Evolutionary conservation across 2,797 vertebrate species (phyloP).

Genomic region (Telmatherina bonti): DNA sequence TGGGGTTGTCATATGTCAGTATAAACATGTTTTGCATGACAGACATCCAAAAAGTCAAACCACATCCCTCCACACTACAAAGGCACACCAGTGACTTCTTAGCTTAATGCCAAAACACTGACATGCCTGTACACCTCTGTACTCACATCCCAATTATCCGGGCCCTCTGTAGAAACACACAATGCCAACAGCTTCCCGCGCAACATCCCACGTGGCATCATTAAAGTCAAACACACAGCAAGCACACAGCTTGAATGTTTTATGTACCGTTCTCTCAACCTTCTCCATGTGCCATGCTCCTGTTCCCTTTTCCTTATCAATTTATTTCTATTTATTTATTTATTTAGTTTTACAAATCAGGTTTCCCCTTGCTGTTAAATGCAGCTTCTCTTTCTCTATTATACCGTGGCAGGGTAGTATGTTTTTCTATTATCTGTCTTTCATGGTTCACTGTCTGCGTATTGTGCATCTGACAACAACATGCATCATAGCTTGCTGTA

Average conservation of each 20-base stretch:
- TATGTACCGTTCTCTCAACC: slow-evolving; percentile 44
- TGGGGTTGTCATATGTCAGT: slow-evolving; percentile 48
- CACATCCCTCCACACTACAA: slow-evolving; percentile 28
- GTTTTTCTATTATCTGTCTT: slow-evolving; percentile 56
- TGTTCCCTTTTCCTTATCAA: slow-evolving; percentile 28
- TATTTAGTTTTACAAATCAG: slow-evolving; percentile 26
- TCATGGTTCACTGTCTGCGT: slow-evolving; percentile 44
- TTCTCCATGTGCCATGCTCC: slow-evolving; percentile 39
- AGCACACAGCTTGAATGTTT: slow-evolving; percentile 77
- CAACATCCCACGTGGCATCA: slow-evolving; percentile 78
- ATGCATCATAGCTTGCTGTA: slow-evolving; percentile 34
- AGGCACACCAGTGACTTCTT: slow-evolving; percentile 43
- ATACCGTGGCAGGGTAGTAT: slow-evolving; percentile 33
- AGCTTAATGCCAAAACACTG: slow-evolving; percentile 63
- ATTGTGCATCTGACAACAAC: slow-evolving; percentile 41
- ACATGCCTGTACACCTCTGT: slow-evolving; percentile 65
- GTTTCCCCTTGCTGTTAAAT: slow-evolving; percentile 44
- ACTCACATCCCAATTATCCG: slow-evolving; percentile 73
- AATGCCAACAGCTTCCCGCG: slow-evolving; percentile 66
- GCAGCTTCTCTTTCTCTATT: slow-evolving; percentile 37
- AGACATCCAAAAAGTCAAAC: slow-evolving; percentile 37
- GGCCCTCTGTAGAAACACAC: slow-evolving; percentile 65
- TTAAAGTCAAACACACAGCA: slow-evolving; percentile 81
- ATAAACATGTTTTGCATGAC: slow-evolving; percentile 42
- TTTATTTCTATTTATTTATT: slow-evolving; percentile 16